These are phyloP conservation scores for Arrhamphus sclerolepis DNA, from an alignment of 2,797 vertebrate genomes.

Conservation along the genomic window DNA sequence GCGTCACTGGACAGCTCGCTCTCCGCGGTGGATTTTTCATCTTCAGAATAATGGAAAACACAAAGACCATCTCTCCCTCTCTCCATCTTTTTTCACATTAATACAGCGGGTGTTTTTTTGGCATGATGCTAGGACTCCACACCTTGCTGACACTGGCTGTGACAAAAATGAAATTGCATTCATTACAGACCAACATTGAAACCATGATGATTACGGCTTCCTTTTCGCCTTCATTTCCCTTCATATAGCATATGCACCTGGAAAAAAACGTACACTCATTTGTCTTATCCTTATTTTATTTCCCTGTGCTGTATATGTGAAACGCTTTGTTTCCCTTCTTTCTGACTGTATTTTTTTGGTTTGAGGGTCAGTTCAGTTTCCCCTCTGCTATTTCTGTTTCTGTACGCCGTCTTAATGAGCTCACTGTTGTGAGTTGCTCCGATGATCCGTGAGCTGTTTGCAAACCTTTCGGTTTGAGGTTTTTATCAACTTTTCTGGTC, in stretches of 20 bases:
- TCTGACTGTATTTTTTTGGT: conserved; percentile 17
- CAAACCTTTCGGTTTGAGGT: conserved; percentile 25
- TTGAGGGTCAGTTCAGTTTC: conserved; percentile 28
- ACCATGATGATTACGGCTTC: conserved; percentile 31
- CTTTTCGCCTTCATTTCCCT: conserved; percentile 30
- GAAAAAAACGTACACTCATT: conserved; percentile 10
- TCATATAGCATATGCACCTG: conserved; percentile 3
- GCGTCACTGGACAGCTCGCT: conserved; percentile 38
- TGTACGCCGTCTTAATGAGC: conserved; percentile 37
- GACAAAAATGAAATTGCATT: conserved; percentile 58
- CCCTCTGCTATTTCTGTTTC: conserved; percentile 29
- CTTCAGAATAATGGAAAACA: conserved; percentile 52
- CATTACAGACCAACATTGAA: conserved; percentile 47
- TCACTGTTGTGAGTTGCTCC: not conserved
- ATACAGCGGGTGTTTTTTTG: conserved; percentile 37
- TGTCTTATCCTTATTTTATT: conserved; percentile 26
- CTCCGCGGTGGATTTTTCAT: conserved; percentile 51
- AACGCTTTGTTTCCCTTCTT: conserved; percentile 31
- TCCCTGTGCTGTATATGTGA: conserved; percentile 30
- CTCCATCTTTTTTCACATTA: conserved; percentile 33
- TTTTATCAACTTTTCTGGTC: conserved; percentile 25
- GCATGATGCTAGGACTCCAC: conserved; percentile 20
- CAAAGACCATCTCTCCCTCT: conserved; percentile 35
- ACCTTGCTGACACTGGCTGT: conserved; percentile 46
- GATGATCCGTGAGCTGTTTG: conserved; percentile 28